phyloP scores from a whole-genome alignment of 1,140 invertebrate genomes.

The Euura saliciscinereae region DNA sequence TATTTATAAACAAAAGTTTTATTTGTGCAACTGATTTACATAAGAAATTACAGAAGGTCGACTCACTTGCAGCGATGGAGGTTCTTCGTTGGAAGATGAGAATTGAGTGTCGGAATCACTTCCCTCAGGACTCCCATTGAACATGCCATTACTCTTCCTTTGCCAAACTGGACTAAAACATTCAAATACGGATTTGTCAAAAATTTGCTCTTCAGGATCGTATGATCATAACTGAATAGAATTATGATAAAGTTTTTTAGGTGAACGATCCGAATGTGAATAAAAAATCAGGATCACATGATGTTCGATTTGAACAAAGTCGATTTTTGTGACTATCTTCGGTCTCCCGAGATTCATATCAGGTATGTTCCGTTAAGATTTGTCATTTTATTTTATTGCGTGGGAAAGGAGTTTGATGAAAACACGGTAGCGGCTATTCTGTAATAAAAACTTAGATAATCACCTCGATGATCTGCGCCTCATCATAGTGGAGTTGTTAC shows the following conservation, averaged over 20 bases:
- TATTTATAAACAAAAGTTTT: no score
- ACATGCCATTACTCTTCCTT: conserved; percentile 57
- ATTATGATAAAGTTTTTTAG: no score
- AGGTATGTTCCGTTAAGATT: no score
- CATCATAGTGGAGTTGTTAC: conserved; percentile 44
- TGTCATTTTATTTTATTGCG: no score
- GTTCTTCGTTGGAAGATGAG: conserved; percentile 55
- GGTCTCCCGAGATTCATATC: no score
- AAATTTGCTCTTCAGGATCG: no score
- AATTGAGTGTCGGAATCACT: conserved; percentile 56
- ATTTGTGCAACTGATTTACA: neutral
- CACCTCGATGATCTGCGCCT: conserved; percentile 51
- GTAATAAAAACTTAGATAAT: conserved; percentile 31
- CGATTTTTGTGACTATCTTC: no score
- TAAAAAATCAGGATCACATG: no score
- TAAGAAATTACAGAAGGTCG: conserved; percentile 11
- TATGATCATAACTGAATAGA: no score
- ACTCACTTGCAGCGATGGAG: conserved; percentile 53
- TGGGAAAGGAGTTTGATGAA: no score
- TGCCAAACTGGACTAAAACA: conserved; percentile 58
- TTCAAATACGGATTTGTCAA: conserved; percentile 8
- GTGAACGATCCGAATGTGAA: no score
- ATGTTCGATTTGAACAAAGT: no score
- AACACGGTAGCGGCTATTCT: neutral
- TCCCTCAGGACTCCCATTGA: conserved; percentile 49